Evolutionary conservation across 2,113 vertebrate genomes (phyloP), one percentile per base, ranked within the genome.

Genomic region (Pterocles burchelli): DNA sequence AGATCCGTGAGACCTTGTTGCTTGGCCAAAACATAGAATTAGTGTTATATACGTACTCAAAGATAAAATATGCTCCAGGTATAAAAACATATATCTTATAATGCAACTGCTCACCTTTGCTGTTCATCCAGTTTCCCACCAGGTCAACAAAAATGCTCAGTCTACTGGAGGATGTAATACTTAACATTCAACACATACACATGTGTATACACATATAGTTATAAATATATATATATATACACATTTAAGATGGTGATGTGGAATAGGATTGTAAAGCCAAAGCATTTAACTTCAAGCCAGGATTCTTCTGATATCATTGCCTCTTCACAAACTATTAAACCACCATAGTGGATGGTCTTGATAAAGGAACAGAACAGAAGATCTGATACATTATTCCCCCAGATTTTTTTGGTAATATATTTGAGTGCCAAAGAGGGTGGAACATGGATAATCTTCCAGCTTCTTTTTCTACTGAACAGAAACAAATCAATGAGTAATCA

Each of bases 71-170:
- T 79, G 4, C 8, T 75, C 19, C 38, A 34, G 4, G 1, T 66
- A 49, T 26, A 46, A 80, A 80, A 89, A 34, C 1, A 16, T 34
- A 3, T 31, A 2, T 46, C 25, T 63, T 80, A 29, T 18, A 61
- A 54, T 49, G 25, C 0, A 0, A 38, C 9, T 8, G 15, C 41
- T 67, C 7, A 38, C 7, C 5, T 71, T 72, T 92, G 4, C 36
- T 74, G 38, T n/a, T 12, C 29, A 45, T 38, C 34, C 5, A 33
- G 10, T 67, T 79, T 71, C 18, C 5, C 61, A 77, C 11, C 7
- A 36, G 25, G 12, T 5, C 29, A 67, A 12, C 7, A 58, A 46
- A 76, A 14, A 21, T 41, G 18, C 9, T 78, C 25, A 15, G 6
- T 41, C 11, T 11, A 16, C 11, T 46, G 66, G 34, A 70, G 14